Base-by-base conservation (phyloP, 2,888 invertebrate genomes). In the Tigriopus californicus region DNA sequence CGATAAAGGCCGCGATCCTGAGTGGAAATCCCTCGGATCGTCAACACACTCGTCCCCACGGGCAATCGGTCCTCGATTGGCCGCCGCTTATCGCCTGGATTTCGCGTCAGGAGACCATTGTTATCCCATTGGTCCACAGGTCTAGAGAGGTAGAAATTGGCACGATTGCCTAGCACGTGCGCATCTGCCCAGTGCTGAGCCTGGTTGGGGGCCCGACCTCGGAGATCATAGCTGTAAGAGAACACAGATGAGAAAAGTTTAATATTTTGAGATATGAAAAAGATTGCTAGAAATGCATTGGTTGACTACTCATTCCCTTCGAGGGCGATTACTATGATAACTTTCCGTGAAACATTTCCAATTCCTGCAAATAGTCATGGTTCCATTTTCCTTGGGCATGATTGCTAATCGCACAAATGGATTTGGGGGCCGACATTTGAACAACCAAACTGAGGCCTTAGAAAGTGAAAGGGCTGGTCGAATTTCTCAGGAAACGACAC, bases 1-100 rank as follows among this genome's bases (percentile, higher is more conserved):
- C 47, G 47, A 47, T 47, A 47, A 47, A 47, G 18, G 20, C 47
- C 47, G 11, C 24, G 47, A 47, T 47, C 47, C 47, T 47, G 47
- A 22, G 20, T 47, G 11, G 24, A 47, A 47, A 47, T 22, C 18
- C 24, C n/a, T 22, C 47, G 47, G 47, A 47, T 18, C 11, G 24
- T 18, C 18, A 47, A 22, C 18, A 47, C 18, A 47, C 47, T 47
- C n/a, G 18, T 47, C 47, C 47, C 47, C 24, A 47, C 5, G 11
- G 47, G 47, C 2, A 47, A 4, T 20, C 11, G 6, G 47, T 18
- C 18, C 6, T 47, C 47, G n/a, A 13, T 22, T 22, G 47, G 47
- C 47, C 47, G 18, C n/a, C 47, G 18, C n/a, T 22, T 18, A 33
- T 33, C 33, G 33, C 33, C 33, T 8, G 33, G 33, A 33, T 33